phyloP scores from a whole-genome alignment of 2,888 invertebrate genomes.

The Rhamnusium bicolor region DNA sequence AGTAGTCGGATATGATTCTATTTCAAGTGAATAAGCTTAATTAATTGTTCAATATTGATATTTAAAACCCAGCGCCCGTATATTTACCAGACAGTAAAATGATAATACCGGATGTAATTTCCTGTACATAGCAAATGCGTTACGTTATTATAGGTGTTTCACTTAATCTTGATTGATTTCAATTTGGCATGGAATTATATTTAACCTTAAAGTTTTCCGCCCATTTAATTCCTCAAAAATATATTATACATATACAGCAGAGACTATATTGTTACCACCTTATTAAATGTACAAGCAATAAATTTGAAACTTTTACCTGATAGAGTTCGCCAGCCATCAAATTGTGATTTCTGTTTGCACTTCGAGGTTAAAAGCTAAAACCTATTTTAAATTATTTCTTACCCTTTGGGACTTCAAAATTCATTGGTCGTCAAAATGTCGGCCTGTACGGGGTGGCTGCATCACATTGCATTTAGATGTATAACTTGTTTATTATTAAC shows the following conservation, averaged over 20 bases:
- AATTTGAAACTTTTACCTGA: too few species aligned
- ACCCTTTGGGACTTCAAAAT: too few species aligned
- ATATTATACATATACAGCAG: not conserved
- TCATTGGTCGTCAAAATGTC: too few species aligned
- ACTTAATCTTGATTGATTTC: not conserved
- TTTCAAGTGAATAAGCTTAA: not conserved
- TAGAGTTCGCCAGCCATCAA: too few species aligned
- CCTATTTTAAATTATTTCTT: too few species aligned
- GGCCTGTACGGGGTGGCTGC: too few species aligned
- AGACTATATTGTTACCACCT: not conserved
- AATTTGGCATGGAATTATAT: conserved; percentile 12
- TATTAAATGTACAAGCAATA: not conserved
- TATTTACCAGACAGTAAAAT: conserved; percentile 3
- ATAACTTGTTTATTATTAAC: too few species aligned
- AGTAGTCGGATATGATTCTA: not conserved
- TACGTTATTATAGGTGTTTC: conserved; percentile 6
- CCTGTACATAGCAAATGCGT: conserved; percentile 8
- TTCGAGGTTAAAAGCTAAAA: too few species aligned
- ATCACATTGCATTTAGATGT: too few species aligned
- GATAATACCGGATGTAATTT: conserved; percentile 16
- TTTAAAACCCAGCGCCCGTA: not conserved
- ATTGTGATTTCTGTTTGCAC: too few species aligned
- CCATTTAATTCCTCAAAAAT: conserved; percentile 4
- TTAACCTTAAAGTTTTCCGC: conserved; percentile 7
- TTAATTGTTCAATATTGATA: not conserved